Conservation (phyloP, 2,113 vertebrate species). For the Gymnarchus niloticus region DNA sequence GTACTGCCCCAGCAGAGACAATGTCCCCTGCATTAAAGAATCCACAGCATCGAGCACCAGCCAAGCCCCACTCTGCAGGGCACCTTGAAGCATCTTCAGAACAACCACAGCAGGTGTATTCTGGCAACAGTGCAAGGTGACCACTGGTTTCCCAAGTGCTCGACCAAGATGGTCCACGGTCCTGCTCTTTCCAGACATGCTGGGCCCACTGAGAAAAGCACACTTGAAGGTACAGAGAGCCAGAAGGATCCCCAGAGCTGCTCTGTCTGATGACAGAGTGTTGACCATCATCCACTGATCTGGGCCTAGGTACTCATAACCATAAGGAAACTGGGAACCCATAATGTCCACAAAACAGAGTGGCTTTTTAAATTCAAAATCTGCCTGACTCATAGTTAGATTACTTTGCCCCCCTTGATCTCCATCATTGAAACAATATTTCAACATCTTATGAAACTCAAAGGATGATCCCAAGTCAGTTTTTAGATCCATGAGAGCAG, state of each 20-base stretch:
- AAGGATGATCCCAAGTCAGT: conserved; percentile 59
- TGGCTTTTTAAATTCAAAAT: conserved; percentile 11
- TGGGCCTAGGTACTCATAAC: conserved; percentile 73
- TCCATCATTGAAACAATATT: conserved; percentile 58
- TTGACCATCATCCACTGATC: conserved; percentile 54
- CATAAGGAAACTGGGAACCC: conserved; percentile 60
- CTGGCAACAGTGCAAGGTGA: conserved; percentile 57
- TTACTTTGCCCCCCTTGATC: not conserved
- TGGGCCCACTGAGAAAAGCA: conserved; percentile 61
- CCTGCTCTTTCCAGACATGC: conserved; percentile 60
- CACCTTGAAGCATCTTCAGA: conserved; percentile 63
- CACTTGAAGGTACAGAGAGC: conserved; percentile 66
- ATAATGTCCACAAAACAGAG: conserved; percentile 66
- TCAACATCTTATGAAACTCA: conserved; percentile 73
- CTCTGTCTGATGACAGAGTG: conserved; percentile 61
- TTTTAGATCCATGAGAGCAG: conserved; percentile 51
- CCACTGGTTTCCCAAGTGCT: conserved; percentile 67
- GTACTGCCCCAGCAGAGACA: conserved; percentile 64
- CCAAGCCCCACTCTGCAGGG: conserved; percentile 71
- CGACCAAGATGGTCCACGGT: conserved; percentile 57
- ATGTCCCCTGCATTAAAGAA: conserved; percentile 49
- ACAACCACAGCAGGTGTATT: conserved; percentile 46
- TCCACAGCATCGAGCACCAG: conserved; percentile 65
- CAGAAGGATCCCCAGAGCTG: conserved; percentile 65
- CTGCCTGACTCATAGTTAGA: not conserved